phyloP scores from a whole-genome alignment of 2,113 vertebrate genomes.

The Fukomys damarensis region DNA sequence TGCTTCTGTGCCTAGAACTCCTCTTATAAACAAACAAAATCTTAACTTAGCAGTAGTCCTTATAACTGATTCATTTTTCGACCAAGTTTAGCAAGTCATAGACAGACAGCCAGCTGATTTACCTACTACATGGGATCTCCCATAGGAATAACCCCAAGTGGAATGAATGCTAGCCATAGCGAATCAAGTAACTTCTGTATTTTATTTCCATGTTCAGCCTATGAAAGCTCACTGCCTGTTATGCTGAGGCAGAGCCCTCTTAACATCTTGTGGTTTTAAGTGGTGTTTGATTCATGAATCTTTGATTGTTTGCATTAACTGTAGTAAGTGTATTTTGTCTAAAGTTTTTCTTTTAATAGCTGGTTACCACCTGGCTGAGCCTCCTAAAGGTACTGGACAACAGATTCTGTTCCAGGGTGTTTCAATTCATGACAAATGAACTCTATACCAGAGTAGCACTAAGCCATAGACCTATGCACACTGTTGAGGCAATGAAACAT shows the following conservation, averaged over 20 bases:
- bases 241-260: background rate
- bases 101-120: background rate
- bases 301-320: background rate
- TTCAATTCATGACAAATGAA: background rate
- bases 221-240: background rate
- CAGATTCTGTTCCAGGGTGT: background rate
- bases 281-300: background rate
- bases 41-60: background rate
- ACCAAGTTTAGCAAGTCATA: background rate
- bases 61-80: background rate
- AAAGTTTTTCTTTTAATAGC: background rate
- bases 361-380: background rate
- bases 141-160: background rate
- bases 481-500: background rate
- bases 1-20: background rate
- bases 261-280: background rate
- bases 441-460: background rate
- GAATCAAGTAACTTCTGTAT: background rate
- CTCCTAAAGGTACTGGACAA: background rate
- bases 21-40: background rate
- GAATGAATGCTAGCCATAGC: background rate
- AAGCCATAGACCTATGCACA: background rate
- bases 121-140: background rate
- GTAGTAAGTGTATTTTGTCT: background rate
- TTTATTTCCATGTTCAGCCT: background rate